These are phyloP conservation scores for Saccostrea cuccullata DNA, from an alignment of 1,140 invertebrate genomes.

Conservation along the genomic window DNA sequence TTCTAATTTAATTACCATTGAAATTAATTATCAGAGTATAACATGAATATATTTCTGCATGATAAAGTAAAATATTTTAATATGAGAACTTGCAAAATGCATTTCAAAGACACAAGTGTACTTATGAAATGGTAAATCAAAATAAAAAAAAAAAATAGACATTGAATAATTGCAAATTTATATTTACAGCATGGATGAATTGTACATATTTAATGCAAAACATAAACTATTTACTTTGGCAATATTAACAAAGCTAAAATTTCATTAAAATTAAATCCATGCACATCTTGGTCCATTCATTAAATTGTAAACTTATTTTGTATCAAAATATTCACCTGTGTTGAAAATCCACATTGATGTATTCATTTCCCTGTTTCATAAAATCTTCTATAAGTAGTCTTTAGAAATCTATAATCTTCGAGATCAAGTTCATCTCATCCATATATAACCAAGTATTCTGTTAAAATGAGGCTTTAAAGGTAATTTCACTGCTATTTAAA, in stretches of 20 bases:
- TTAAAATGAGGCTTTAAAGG: slow-evolving; percentile 16
- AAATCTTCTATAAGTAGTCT: background rate
- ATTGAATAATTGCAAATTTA: too few relatives aligned
- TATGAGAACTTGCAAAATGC: background rate
- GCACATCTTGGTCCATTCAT: too few relatives aligned
- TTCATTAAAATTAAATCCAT: too few relatives aligned
- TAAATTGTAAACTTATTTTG: too few relatives aligned
- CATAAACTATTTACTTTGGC: background rate
- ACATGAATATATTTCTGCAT: background rate
- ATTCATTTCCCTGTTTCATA: background rate
- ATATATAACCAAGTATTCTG: background rate
- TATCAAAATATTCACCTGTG: background rate
- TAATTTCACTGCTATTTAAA: slow-evolving; percentile 30
- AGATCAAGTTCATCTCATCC: slow-evolving; percentile 13
- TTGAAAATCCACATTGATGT: background rate
- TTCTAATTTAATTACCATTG: too few relatives aligned
- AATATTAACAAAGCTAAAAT: background rate
- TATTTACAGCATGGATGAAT: background rate
- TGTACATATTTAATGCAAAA: background rate
- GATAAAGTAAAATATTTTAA: background rate
- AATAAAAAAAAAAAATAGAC: too few relatives aligned
- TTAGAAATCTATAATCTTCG: background rate
- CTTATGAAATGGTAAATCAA: too few relatives aligned
- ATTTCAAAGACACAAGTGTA: too few relatives aligned
- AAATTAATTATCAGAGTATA: background rate